Conservation (phyloP, 2,113 vertebrate genomes). For the Chlorocebus sabaeus region DNA sequence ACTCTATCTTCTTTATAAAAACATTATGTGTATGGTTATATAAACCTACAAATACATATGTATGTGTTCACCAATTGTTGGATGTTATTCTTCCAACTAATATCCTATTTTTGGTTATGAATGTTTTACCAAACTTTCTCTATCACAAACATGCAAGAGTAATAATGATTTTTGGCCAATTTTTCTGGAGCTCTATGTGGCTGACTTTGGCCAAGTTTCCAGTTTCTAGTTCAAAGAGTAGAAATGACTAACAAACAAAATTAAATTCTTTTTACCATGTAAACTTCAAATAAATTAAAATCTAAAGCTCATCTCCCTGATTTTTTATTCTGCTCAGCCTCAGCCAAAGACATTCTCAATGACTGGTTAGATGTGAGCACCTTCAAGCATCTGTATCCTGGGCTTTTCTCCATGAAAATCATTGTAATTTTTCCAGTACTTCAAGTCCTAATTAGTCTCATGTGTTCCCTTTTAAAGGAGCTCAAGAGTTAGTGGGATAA, state of each 20-base stretch:
- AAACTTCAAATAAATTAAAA: background rate
- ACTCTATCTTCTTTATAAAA: background rate
- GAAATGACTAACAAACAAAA: background rate
- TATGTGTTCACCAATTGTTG: background rate
- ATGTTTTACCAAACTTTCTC: background rate
- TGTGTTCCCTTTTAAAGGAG: background rate
- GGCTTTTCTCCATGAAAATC: background rate
- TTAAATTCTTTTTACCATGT: background rate
- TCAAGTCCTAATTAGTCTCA: background rate
- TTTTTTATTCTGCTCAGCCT: background rate
- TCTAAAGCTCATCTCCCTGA: background rate
- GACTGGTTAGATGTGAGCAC: background rate
- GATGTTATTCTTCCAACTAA: background rate
- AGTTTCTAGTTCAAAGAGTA: background rate
- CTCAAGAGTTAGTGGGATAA: background rate
- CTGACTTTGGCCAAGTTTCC: background rate
- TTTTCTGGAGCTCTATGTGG: background rate
- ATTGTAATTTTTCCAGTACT: background rate
- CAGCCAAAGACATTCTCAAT: background rate
- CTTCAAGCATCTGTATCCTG: background rate
- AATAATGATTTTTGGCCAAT: background rate
- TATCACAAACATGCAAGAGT: background rate
- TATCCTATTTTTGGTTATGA: background rate
- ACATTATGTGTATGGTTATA: background rate
- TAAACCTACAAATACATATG: background rate